Evolutionary conservation across 2,888 invertebrate species (phyloP), one percentile per base, ranked within the genome.

Genomic region (Spodoptera picta): DNA sequence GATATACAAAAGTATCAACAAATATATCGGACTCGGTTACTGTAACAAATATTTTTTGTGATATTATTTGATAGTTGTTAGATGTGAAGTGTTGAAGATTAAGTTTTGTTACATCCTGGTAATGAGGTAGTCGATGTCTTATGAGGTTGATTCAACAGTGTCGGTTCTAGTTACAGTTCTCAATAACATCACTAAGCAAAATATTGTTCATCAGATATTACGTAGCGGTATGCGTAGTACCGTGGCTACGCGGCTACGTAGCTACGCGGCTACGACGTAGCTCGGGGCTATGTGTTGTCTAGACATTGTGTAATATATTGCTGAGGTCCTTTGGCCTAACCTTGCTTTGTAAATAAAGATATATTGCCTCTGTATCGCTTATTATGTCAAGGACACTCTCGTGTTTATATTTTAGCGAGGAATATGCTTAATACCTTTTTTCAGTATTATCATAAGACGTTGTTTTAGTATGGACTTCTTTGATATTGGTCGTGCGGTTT

Each of bases 331-430:
- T 36, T 36, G 36, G 36, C 36, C 23, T 55, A 60, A 41, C 67
- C 67, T 67, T 56, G 41, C 27, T 49, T 31, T 23, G 23, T 46
- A 43, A 60, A 60, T 56, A 50, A 12, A 52, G 19, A 49, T 52
- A 46, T 46, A 60, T 59, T 14, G 10, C 41, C 46, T 14, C 52
- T 12, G 43, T 67, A 24, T 56, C 5, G 9, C 42, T 27, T 56
- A 53, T 56, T n/a, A 50, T 50, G 49, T 73, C 69, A 73, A 49
- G 49, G 73, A 36, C 23, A 55, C 7, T 10, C 41, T 46, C 12
- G 46, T 52, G 49, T 73, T 56, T 72, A 31, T 60, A 19, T 66
- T 45, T 67, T 43, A 55, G 65, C 43, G 49, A 45, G 10, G 23
- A 7, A 49, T 47, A 44, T 31, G 23, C 42, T 50, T 54, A 56